Conservation (phyloP, 1,140 invertebrate species). For the Watersipora subatra region DNA sequence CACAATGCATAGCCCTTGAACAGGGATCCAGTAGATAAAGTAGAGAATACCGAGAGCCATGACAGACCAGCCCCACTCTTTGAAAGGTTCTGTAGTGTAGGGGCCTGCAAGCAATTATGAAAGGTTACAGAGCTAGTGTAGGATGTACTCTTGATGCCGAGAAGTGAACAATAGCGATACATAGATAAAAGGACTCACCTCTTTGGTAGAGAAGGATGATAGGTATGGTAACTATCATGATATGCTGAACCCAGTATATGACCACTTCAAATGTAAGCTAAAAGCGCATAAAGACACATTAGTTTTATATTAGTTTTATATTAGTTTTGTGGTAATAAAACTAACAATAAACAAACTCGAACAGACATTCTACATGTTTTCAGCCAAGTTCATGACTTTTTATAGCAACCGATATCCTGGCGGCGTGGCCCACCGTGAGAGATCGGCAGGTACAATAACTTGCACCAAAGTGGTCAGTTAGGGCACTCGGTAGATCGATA, state of each 20-base stretch:
- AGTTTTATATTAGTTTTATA: too few relatives aligned
- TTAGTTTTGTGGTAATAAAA: too few relatives aligned
- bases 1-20: slow-evolving; percentile 71
- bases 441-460: too few relatives aligned
- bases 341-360: too few relatives aligned
- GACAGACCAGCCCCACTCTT: slow-evolving; percentile 68
- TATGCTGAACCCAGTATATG: slow-evolving; percentile 83
- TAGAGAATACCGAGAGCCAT: slow-evolving; percentile 67
- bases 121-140: slow-evolving; percentile 1
- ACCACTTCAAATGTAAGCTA: slow-evolving; percentile 77
- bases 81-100: slow-evolving; percentile 65
- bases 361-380: too few relatives aligned
- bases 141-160: neutral
- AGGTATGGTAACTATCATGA: slow-evolving; percentile 79
- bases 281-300: too few relatives aligned
- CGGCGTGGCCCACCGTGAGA: too few relatives aligned
- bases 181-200: slow-evolving; percentile 48
- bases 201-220: slow-evolving; percentile 71
- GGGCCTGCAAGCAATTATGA: slow-evolving; percentile 50
- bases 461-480: too few relatives aligned
- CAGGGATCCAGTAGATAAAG: slow-evolving; percentile 70
- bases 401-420: too few relatives aligned
- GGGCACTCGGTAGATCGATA: too few relatives aligned
- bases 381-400: too few relatives aligned
- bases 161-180: neutral